These are phyloP conservation scores for Allobates femoralis DNA, from an alignment of 2,797 vertebrate species.

Conservation along the genomic window DNA sequence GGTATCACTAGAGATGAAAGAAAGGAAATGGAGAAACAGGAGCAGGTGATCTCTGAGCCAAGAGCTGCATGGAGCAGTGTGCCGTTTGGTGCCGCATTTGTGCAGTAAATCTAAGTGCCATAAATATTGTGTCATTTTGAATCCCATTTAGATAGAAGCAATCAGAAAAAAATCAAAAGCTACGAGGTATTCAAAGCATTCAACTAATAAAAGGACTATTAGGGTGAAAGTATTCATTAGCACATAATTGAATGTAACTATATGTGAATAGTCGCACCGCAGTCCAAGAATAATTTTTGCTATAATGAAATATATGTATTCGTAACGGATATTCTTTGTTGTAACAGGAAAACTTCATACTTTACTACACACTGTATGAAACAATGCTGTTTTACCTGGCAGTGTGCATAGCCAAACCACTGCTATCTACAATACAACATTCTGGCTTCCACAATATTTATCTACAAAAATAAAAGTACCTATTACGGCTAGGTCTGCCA, in stretches of 20 bases:
- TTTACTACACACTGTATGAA: not conserved
- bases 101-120: no score
- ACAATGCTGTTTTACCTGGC: slow-evolving; percentile 40
- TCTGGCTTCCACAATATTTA: slow-evolving; percentile 1
- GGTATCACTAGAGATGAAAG: no score
- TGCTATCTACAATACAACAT: not conserved
- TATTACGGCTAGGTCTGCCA: not conserved
- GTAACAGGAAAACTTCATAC: slow-evolving; percentile 7
- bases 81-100: no score
- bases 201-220: no score
- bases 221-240: not conserved
- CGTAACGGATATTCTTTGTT: not conserved
- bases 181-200: no score
- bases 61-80: no score
- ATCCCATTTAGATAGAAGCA: no score
- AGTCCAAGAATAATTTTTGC: not conserved
- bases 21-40: no score
- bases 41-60: no score
- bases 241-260: not conserved
- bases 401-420: not conserved
- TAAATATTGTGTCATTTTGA: no score
- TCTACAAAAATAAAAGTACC: slow-evolving; percentile 12
- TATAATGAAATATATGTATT: not conserved
- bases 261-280: not conserved
- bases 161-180: no score